Percentiles rank a stretch among this genome's conserved stretches.
phyloP scores from a whole-genome alignment of 1,140 invertebrate species.

The Habropoda laboriosa region DNA sequence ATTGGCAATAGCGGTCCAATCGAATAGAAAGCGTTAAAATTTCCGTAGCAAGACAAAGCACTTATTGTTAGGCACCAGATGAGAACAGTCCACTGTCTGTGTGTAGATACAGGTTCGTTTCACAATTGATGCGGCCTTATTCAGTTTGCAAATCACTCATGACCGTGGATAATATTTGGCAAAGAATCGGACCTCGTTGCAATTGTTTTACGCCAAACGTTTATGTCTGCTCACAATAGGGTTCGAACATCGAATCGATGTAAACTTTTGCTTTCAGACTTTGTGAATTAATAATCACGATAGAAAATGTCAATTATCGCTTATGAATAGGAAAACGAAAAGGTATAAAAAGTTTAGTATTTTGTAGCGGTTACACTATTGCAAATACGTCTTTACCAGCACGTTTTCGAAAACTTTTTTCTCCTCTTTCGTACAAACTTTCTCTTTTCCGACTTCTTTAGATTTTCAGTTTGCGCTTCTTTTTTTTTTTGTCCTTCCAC shows the following conservation, averaged over 20 bases:
- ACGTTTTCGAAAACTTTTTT: no score
- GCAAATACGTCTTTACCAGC: no score
- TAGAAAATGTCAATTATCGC: background rate
- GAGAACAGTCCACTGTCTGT: constrained; percentile 33
- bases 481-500: no score
- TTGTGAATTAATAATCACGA: background rate
- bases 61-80: constrained; percentile 53
- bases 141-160: constrained; percentile 57
- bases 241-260: background rate
- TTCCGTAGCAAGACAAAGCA: constrained; percentile 46
- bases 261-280: no score
- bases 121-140: constrained; percentile 53
- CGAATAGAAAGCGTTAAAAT: constrained; percentile 58
- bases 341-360: no score
- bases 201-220: constrained; percentile 33
- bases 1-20: constrained; percentile 35
- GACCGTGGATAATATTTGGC: constrained; percentile 13
- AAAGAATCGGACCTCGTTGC: constrained; percentile 1
- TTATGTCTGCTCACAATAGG: background rate
- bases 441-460: no score
- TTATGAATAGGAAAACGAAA: no score
- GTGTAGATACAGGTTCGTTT: constrained; percentile 30
- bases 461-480: no score
- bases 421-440: no score
- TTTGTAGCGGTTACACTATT: no score